Base-by-base conservation (phyloP, 2,797 vertebrate species). In the Anguilla megastoma region DNA sequence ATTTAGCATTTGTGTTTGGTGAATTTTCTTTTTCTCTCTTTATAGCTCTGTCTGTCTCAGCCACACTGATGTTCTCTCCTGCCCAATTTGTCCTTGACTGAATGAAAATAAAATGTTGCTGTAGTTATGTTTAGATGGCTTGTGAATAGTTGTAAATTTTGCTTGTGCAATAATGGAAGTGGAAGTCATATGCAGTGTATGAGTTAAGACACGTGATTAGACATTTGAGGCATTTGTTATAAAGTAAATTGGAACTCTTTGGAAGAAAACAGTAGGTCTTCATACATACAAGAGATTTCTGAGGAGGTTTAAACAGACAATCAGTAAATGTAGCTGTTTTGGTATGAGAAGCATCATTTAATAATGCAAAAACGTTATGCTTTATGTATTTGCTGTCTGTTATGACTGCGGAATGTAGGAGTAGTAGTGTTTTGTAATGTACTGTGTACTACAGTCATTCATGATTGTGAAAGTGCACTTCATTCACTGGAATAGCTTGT, bases 1-100 rank as follows among this genome's bases (percentile, higher is more conserved):
- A 52, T 82, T 66, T 69, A 52, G 60, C 33, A 84, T 85, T 66
- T 27, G 63, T 66, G n/a, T 66, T 66, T 66, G 60, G 60, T 66
- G n/a, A 5, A 66, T 50, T 71, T 63, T 54, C 30, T 58, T 56
- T 33, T 71, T 84, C 33, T 52, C 50, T 52, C 50, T 52, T 52
- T 52, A 21, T 48, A 36, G 21, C 76, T 76, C 50, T 41, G 6
- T 76, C 48, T 63, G 5, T 71, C 60, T 58, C 60, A 45, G 41
- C 18, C 86, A 63, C 3, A 41, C 30, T 71, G 36, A 30, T 24
- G 12, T 30, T 66, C 27, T 69, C 3, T 86, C 63, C 36, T 66
- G n/a, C 21, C 24, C n/a, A 27, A 2, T 76, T 14, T 36, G 71
- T 76, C 33, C 10, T 14, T 76, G 8, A 14, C 33, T 76, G 71